These are phyloP conservation scores for Eulemur albifrons DNA, from an alignment of 2,797 vertebrate species.

Conservation along the genomic window DNA sequence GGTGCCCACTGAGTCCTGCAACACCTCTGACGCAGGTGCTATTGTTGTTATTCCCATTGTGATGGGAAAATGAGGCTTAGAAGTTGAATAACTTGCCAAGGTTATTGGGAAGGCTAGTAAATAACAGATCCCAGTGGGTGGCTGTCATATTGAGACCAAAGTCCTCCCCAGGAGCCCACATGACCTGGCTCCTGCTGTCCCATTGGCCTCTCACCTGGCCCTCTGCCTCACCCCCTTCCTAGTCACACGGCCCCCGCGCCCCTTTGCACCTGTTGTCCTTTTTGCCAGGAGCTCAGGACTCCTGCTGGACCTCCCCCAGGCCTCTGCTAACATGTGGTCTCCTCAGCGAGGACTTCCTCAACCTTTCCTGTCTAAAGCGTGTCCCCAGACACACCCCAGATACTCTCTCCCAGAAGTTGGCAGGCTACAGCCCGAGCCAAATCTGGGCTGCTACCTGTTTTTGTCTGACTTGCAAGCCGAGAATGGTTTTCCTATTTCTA, in stretches of 20 bases:
- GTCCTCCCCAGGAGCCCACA: rapidly evolving
- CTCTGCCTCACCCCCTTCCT: neutral
- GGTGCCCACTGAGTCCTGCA: neutral
- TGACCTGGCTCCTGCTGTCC: neutral
- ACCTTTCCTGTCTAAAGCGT: neutral
- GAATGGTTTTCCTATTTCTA: neutral
- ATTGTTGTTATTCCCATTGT: neutral
- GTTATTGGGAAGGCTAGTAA: neutral
- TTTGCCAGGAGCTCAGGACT: neutral
- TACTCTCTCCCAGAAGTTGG: neutral
- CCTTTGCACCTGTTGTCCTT: neutral
- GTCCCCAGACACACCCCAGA: neutral
- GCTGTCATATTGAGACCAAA: neutral
- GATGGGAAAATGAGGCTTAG: neutral
- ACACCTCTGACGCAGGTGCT: neutral
- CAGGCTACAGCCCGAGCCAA: neutral
- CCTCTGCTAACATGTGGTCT: neutral
- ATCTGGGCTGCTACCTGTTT: neutral
- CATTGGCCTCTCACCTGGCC: rapidly evolving
- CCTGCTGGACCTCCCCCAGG: neutral
- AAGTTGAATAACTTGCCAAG: neutral
- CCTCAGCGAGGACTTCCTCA: neutral
- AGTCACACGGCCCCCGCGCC: rapidly evolving
- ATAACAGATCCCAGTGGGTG: neutral
- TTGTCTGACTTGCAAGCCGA: neutral